A percentile compares a stretch with the other conserved stretches of the same genome.
Conservation (phyloP, 2,888 invertebrate species). For the Drosophila koepferae region DNA sequence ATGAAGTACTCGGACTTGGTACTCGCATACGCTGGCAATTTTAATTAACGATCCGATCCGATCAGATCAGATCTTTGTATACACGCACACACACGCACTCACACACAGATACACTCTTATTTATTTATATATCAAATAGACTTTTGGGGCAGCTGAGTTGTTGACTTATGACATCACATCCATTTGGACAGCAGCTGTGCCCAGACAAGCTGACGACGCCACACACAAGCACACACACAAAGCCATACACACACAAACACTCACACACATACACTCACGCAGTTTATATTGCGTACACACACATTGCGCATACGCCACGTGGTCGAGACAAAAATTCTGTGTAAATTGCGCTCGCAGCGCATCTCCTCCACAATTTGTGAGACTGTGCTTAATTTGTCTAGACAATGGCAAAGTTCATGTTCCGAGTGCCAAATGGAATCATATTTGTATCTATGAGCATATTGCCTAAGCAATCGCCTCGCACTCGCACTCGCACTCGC, state of each 20-base stretch:
- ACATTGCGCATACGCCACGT: slow-evolving; percentile 72
- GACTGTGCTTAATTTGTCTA: slow-evolving; percentile 76
- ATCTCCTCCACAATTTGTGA: slow-evolving; percentile 44
- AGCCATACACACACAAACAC: slow-evolving; percentile 23
- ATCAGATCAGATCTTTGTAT: slow-evolving; percentile 21
- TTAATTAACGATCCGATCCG: slow-evolving; percentile 76
- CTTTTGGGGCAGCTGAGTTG: slow-evolving; percentile 60
- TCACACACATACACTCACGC: slow-evolving; percentile 18
- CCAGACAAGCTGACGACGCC: slow-evolving; percentile 71
- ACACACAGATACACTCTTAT: not conserved
- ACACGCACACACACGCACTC: slow-evolving; percentile 1
- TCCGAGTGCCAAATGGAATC: slow-evolving; percentile 42
- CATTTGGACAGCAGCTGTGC: slow-evolving; percentile 54
- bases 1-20: slow-evolving; percentile 65
- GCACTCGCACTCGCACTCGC: slow-evolving; percentile 14
- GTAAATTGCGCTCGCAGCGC: slow-evolving; percentile 48
- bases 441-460: slow-evolving; percentile 28
- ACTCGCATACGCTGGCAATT: slow-evolving; percentile 62
- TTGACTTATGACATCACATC: slow-evolving; percentile 82
- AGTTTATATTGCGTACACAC: slow-evolving; percentile 13
- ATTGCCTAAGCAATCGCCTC: slow-evolving; percentile 29
- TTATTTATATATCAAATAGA: slow-evolving; percentile 33
- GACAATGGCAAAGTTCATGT: slow-evolving; percentile 77
- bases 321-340: slow-evolving; percentile 24
- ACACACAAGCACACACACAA: slow-evolving; percentile 26